Evolutionary conservation across 2,797 vertebrate species (phyloP), one percentile per base, ranked within the genome.

Genomic region (Ctenosaura bakeri): DNA sequence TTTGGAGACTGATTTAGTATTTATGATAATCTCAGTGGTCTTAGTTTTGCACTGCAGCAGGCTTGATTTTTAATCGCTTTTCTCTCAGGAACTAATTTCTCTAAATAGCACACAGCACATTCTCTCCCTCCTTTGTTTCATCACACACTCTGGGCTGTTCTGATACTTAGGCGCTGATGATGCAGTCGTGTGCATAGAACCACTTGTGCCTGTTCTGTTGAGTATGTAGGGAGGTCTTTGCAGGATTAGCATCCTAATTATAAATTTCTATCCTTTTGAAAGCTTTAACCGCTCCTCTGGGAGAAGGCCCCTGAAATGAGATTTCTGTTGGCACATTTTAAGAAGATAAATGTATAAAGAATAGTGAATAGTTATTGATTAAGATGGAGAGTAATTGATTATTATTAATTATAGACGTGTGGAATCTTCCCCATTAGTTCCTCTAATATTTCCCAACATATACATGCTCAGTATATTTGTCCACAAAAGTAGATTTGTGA

Each of bases 21-120:
- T 91, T 73, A 85, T 88, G 22, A 74, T 74, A 88, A 66, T 83
- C 64, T 74, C 56, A 69, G 22, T 29, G 54, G 24, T 74, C 42
- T 88, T 62, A 32, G 52, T 35, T 83, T 88, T 90, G 42, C 76
- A 26, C 20, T 76, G 22, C 26, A 56, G 35, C 22, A 6, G 71
- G 64, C 52, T 69, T 59, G 54, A 66, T 82, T 54, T 87, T 82
- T 66, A 90, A 87, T 87, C 42, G 14, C 50, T 76, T 62, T 84
- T 62, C 56, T 87, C 56, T 82, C 46, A n/a, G 18, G n/a, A 83
- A 74, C 7, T 9, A 24, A 69, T 54, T 87, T 87, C 62, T 73
- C 38, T 88, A 38, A 59, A 56, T 12, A 84, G 22, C 35, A 83
- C 6, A 54, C 81, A 46, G 9, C 12, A 56, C 71, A 24, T 59